Evolutionary conservation across 1,140 invertebrate species (phyloP).

Genomic region (Hormaphis cornu): DNA sequence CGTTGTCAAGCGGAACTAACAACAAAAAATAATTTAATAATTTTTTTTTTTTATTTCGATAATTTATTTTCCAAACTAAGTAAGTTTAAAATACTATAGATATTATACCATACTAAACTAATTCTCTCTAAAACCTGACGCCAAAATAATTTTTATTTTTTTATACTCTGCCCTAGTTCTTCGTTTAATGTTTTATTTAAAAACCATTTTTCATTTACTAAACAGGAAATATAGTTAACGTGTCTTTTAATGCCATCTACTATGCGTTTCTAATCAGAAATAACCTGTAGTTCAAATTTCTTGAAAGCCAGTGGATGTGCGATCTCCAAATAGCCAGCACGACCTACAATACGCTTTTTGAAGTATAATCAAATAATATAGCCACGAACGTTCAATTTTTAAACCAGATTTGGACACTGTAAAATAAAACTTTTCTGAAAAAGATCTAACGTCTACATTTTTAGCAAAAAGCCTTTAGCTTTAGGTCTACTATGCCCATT

Average conservation of each 20-base stretch:
- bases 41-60: too few species aligned
- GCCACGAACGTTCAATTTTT: conserved; percentile 1
- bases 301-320: conserved; percentile 13
- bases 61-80: too few species aligned
- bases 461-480: neutral
- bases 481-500: conserved; percentile 7
- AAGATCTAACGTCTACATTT: neutral
- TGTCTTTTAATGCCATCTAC: neutral
- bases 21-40: too few species aligned
- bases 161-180: too few species aligned
- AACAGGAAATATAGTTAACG: too few species aligned
- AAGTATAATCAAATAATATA: neutral
- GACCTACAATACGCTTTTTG: neutral
- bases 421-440: neutral
- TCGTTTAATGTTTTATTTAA: too few species aligned
- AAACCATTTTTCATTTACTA: too few species aligned
- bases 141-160: too few species aligned
- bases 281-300: conserved; percentile 5
- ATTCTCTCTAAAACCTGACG: too few species aligned
- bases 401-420: conserved; percentile 17
- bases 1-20: too few species aligned
- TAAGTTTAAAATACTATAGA: too few species aligned
- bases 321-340: conserved; percentile 1
- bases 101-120: too few species aligned
- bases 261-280: neutral